Evolutionary conservation across 2,797 vertebrate genomes (phyloP), one percentile per base, ranked within the genome.

Genomic region (Onychomys arenicola): DNA sequence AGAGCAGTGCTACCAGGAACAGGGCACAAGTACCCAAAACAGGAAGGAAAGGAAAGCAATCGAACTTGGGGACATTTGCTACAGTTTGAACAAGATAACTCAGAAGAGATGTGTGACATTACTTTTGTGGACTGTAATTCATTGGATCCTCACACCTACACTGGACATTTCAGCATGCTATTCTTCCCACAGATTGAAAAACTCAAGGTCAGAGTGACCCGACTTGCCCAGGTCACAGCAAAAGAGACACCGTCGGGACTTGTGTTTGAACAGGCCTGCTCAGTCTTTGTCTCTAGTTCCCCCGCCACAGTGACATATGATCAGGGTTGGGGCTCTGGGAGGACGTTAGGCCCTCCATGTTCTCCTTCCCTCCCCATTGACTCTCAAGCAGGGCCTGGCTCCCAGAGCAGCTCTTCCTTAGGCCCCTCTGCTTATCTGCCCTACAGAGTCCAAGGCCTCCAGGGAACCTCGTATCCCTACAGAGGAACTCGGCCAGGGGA

Each of bases 161-260:
- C 34, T 27, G 25, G 63, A 37, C n/a, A 14, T 46, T 49, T 73
- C 40, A 43, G 43, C 25, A 19, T 32, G 3, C 67, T 6, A 46
- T 29, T 95, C 34, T 93, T 69, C 55, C 89, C 19, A 63, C 12
- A 90, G 29, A 52, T 29, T 63, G 34, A 52, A 63, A 86, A 65
- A 69, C 40, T n/a, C 40, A 80, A 49, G 49, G 40, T 83, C 86
- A 63, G 78, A 82, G 55, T 55, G 46, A 1, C 16, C 11, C 21
- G 73, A 69, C 23, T 63, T 52, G 17, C 49, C n/a, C 25, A 59
- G 32, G 16, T n/a, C 85, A 82, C 87, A 87, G 29, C 67, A 65
- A 90, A 80, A 76, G 25, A 57, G 40, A 27, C 6, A 81, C 0
- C 1, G 9, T 40, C 46, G 14, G 86, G 75, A 19, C 8, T 55